Conservation (phyloP, 2,797 vertebrate species). For the Pteropus rufus region DNA sequence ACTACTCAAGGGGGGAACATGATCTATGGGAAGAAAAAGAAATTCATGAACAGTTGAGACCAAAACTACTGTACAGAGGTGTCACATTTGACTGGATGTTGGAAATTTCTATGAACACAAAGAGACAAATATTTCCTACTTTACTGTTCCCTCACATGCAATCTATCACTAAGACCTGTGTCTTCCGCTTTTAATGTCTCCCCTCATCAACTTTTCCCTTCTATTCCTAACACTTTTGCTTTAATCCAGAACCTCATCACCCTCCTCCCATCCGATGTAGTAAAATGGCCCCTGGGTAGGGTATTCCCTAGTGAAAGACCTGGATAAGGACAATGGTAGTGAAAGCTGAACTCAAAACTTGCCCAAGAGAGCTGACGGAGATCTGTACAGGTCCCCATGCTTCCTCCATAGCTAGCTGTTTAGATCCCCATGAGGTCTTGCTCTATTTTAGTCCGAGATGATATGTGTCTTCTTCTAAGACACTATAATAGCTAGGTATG, state of each 20-base stretch:
- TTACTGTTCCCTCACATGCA: background rate
- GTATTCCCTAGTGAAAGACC: background rate
- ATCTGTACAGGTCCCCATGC: background rate
- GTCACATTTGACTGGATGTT: background rate
- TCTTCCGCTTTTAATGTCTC: background rate
- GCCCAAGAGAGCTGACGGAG: background rate
- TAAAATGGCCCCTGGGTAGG: background rate
- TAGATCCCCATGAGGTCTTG: conserved; percentile 15
- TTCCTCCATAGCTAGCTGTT: background rate
- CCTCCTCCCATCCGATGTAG: background rate
- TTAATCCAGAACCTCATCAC: background rate
- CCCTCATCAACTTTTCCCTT: background rate
- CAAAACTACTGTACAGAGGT: background rate
- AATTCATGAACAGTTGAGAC: background rate
- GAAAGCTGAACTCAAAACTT: background rate
- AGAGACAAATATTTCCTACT: background rate
- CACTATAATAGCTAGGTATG: background rate
- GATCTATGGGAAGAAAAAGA: background rate
- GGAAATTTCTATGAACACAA: background rate
- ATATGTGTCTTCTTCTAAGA: conserved; percentile 39
- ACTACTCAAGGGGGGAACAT: background rate
- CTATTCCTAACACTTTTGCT: background rate
- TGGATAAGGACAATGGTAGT: background rate
- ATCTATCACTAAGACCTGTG: background rate
- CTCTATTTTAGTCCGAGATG: conserved; percentile 13